Evolutionary conservation across 2,113 vertebrate species (phyloP).

Genomic region (Nymphicus hollandicus): DNA sequence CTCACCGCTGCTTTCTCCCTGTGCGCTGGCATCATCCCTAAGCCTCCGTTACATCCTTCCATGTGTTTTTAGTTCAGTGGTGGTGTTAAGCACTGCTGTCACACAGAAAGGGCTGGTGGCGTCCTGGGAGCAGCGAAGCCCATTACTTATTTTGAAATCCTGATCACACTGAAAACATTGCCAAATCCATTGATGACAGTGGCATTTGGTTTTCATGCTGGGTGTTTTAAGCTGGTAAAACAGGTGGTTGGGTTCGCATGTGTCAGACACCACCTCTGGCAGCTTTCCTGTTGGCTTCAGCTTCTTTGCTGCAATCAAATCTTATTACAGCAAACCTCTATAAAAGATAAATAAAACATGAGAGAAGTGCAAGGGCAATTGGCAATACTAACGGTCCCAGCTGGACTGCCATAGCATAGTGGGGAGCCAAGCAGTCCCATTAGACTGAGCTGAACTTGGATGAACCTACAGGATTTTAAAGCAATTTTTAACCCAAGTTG

Average conservation of each 20-base stretch:
- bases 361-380: neutral
- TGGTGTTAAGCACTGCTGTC: neutral
- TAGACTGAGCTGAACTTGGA: neutral
- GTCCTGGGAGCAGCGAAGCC: neutral
- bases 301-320: neutral
- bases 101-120: neutral
- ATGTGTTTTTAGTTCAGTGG: neutral
- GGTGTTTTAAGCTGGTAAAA: neutral
- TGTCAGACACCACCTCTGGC: neutral
- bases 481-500: neutral
- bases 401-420: neutral
- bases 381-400: neutral
- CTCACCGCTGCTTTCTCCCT: neutral
- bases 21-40: conserved; percentile 31
- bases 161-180: neutral
- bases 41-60: neutral
- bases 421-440: neutral
- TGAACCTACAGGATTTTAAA: neutral
- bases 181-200: neutral
- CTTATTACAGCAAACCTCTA: neutral
- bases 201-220: neutral
- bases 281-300: conserved; percentile 5
- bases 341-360: neutral
- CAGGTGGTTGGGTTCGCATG: neutral
- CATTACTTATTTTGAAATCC: neutral